These are phyloP conservation scores for Ceyx melanurus DNA, from an alignment of 2,113 vertebrate species.

Conservation along the genomic window DNA sequence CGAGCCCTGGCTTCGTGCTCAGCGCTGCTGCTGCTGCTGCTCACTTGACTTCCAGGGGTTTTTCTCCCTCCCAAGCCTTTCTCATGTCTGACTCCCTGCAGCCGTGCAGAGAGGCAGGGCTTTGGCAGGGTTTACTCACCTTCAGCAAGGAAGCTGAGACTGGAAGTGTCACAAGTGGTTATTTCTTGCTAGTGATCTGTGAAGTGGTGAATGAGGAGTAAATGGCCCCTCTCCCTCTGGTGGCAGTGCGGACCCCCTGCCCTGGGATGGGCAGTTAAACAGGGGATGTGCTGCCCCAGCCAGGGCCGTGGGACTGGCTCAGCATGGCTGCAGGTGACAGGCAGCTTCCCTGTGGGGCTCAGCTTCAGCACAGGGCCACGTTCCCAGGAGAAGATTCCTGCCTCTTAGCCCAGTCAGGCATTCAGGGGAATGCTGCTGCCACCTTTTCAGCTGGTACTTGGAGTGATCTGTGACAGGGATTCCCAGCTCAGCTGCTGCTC, in stretches of 20 bases:
- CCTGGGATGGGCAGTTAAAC: rapidly evolving
- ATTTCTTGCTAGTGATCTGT: background rate
- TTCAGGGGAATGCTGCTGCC: background rate
- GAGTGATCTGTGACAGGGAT: background rate
- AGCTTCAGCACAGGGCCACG: background rate
- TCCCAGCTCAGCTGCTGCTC: background rate
- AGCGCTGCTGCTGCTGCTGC: background rate
- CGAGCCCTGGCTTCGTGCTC: background rate
- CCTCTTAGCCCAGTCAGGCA: background rate
- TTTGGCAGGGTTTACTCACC: background rate
- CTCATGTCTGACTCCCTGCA: background rate
- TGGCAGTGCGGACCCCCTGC: background rate
- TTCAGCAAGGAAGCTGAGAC: background rate
- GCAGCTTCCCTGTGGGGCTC: background rate
- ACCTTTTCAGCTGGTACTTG: background rate
- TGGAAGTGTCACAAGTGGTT: background rate
- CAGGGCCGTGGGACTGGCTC: rapidly evolving
- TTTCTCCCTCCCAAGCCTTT: background rate
- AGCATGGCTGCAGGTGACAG: background rate
- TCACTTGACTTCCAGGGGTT: background rate
- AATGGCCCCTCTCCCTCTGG: background rate
- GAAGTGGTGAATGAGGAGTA: background rate
- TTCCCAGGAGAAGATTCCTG: background rate
- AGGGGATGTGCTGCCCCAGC: background rate
- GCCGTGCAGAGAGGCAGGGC: background rate